Evolutionary conservation across 2,113 vertebrate genomes (phyloP).

Genomic region (Microtus pennsylvanicus): DNA sequence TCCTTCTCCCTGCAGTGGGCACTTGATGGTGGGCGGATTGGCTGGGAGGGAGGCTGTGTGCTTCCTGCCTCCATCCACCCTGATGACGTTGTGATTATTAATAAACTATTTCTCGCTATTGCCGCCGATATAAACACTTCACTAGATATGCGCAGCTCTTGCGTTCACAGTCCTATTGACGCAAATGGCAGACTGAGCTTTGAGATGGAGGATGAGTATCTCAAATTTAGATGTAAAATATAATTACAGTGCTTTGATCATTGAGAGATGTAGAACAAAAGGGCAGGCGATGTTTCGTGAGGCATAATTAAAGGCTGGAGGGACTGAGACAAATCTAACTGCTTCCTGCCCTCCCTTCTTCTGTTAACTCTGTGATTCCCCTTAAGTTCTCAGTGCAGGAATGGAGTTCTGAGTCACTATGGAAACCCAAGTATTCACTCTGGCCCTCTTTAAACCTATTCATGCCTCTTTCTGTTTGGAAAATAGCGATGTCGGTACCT

Average conservation of each 20-base stretch:
- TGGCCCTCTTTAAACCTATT: background rate
- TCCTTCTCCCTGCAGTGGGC: background rate
- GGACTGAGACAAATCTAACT: background rate
- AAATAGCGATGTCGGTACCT: background rate
- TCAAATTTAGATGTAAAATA: conserved; percentile 27
- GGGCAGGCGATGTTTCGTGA: background rate
- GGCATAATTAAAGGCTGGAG: background rate
- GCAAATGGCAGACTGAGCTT: background rate
- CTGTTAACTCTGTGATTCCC: background rate
- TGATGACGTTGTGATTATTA: conserved; percentile 57
- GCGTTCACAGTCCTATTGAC: background rate
- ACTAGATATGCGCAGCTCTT: background rate
- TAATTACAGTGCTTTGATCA: conserved; percentile 19
- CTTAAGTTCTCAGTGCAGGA: fast-evolving
- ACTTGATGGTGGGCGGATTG: background rate
- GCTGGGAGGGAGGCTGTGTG: background rate
- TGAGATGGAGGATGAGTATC: background rate
- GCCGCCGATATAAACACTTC: conserved; percentile 58
- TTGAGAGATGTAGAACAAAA: background rate
- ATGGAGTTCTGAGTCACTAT: fast-evolving
- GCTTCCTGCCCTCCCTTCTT: background rate
- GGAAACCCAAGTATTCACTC: background rate
- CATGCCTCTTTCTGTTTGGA: background rate
- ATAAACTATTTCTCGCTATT: conserved; percentile 57
- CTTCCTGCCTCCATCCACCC: background rate